phyloP scores from a whole-genome alignment of 2,888 invertebrate species.

The Nysson spinosus region DNA sequence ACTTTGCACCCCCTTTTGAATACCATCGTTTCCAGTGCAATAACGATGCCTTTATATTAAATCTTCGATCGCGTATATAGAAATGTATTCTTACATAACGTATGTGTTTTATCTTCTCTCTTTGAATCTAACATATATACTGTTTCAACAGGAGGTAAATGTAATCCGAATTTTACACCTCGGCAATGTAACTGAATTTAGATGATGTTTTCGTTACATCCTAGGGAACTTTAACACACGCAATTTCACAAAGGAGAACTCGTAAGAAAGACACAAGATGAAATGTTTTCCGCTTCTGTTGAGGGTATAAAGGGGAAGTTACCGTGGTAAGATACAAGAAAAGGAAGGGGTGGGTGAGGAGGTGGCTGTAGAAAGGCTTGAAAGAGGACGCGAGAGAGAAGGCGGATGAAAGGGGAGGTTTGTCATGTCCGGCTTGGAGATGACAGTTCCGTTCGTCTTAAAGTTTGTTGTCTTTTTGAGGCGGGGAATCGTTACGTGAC shows the following conservation, averaged over 20 bases:
- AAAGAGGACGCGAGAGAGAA: conserved; percentile 48
- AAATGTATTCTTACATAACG: too few relatives aligned
- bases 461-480: conserved; percentile 68
- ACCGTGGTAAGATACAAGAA: neutral
- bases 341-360: neutral
- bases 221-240: conserved; percentile 1
- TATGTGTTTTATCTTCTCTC: too few relatives aligned
- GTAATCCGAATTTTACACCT: too few relatives aligned
- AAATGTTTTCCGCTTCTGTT: conserved; percentile 26
- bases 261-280: conserved; percentile 37
- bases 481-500: conserved; percentile 69
- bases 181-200: conserved; percentile 24
- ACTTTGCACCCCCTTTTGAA: conserved; percentile 28
- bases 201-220: conserved; percentile 2
- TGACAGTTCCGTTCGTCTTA: conserved; percentile 72
- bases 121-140: too few relatives aligned
- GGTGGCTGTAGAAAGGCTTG: neutral
- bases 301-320: conserved; percentile 6
- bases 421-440: conserved; percentile 73
- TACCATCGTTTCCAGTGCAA: too few relatives aligned
- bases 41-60: too few relatives aligned
- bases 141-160: too few relatives aligned
- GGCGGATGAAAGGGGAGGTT: conserved; percentile 64
- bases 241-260: conserved; percentile 14
- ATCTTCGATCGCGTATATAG: too few relatives aligned